Base-by-base conservation (phyloP, 1,140 invertebrate genomes). In the Meteorus sp. region DNA sequence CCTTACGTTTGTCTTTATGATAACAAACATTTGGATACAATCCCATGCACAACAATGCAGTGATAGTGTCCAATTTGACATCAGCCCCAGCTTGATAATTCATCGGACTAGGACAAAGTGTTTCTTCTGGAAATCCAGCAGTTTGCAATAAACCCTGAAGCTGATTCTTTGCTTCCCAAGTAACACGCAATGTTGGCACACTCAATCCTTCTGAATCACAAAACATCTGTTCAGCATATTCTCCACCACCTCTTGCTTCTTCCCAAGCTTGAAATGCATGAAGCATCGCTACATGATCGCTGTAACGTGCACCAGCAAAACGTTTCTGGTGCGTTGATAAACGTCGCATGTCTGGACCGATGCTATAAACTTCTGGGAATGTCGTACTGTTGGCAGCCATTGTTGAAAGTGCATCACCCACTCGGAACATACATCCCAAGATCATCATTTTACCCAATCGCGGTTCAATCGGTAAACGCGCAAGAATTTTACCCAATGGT, bases 11-110 rank as follows among this genome's bases (percentile, higher is more conserved):
- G 50, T 95, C 94, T 75, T 95, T 95, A 72, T 98, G 94, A 67
- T 86, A 90, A 72, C 95, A 98, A 3, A 99, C 92, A 79, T 99
- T 99, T 0, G 97, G 97, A 81, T 98, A 98, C 1, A 96, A 83
- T 2, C 96, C 96, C 82, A 94, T 88, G 59, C 88, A 89, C 59
- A 98, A 84, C 13, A 98, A 78, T 0, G 91, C 92, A 39, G 93
- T 87, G 0, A 98, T 87, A 31, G 91, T 81, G 72, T 98, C 95
- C 15, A 99, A 77, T 44, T 87, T 87, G 0, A 88, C 83, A 76
- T 97, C 93, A 0, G 88, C 83, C 0, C 87, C 88, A 17, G 89
- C 88, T 71, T 93, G 87, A 79, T 94, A 90, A 11, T 85, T 80
- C 53, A 89, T 81, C 0, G 89, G 85, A 2, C 85, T 69, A 5